These are phyloP conservation scores for Keiferia lycopersicella DNA, from an alignment of 2,888 invertebrate genomes.

Conservation along the genomic window DNA sequence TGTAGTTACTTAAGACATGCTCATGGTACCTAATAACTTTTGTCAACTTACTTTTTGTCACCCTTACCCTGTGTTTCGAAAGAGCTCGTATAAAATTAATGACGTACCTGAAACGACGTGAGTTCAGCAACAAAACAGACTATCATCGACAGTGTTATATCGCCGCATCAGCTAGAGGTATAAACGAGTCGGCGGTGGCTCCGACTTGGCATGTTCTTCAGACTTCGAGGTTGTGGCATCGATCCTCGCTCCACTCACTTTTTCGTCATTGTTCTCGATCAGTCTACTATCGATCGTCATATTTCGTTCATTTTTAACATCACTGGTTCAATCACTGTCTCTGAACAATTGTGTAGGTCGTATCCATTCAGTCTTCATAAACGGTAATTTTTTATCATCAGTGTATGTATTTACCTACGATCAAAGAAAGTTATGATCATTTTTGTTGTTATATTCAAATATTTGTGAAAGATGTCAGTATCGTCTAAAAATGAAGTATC, in stretches of 20 bases:
- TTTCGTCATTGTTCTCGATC: slow-evolving; percentile 37
- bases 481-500: neutral
- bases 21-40: slow-evolving; percentile 23
- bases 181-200: slow-evolving; percentile 72
- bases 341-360: slow-evolving; percentile 39
- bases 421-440: slow-evolving; percentile 14
- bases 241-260: slow-evolving; percentile 53
- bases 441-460: neutral
- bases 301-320: slow-evolving; percentile 54
- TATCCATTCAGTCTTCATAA: slow-evolving; percentile 17
- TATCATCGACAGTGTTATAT: slow-evolving; percentile 79
- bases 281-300: slow-evolving; percentile 29
- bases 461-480: slow-evolving; percentile 10
- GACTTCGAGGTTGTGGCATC: slow-evolving; percentile 49
- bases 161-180: slow-evolving; percentile 69
- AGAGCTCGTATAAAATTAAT: slow-evolving; percentile 29
- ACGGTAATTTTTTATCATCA: slow-evolving; percentile 2
- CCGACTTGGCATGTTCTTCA: slow-evolving; percentile 66
- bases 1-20: slow-evolving; percentile 40
- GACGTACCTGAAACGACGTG: slow-evolving; percentile 75
- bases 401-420: slow-evolving; percentile 18
- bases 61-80: neutral
- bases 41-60: slow-evolving; percentile 5
- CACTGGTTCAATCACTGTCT: slow-evolving; percentile 42
- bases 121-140: slow-evolving; percentile 79